Evolutionary conservation across 2,888 invertebrate species (phyloP).

Genomic region (Melanostoma scalare): DNA sequence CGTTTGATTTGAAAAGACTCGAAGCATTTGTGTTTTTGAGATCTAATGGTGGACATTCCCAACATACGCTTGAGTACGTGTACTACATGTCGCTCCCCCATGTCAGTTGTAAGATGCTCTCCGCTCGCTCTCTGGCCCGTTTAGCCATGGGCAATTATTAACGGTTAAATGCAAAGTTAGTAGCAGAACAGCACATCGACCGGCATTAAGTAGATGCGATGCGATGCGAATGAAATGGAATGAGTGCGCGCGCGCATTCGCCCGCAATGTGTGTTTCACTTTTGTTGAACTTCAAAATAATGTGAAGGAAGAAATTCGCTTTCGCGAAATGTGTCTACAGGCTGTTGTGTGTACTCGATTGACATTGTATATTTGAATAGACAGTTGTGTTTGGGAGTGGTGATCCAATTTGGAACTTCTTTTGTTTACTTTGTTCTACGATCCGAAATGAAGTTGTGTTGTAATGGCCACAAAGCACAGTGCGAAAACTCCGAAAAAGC

Average conservation of each 20-base stretch:
- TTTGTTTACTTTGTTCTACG: background rate
- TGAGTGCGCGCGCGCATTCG: conserved; percentile 12
- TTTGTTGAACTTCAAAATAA: conserved; percentile 70
- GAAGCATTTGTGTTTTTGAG: conserved; percentile 39
- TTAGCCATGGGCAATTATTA: conserved; percentile 62
- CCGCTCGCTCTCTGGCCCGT: background rate
- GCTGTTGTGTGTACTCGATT: conserved; percentile 29
- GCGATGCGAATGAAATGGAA: conserved; percentile 31
- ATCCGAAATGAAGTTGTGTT: no score
- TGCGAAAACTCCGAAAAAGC: no score
- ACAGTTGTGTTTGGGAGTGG: conserved; percentile 35
- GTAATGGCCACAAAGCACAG: no score
- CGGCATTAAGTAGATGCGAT: conserved; percentile 27
- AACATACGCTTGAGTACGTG: conserved; percentile 33
- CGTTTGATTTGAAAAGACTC: conserved; percentile 4
- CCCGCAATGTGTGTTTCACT: conserved; percentile 59
- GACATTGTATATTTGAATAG: conserved; percentile 25
- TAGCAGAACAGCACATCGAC: background rate
- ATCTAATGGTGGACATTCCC: conserved; percentile 69
- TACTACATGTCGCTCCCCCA: conserved; percentile 50
- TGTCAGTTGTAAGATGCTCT: conserved; percentile 45
- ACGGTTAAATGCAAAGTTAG: conserved; percentile 69
- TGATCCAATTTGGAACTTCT: background rate
- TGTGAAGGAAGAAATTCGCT: conserved; percentile 63
- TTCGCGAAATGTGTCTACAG: conserved; percentile 53